Conservation (phyloP, 2,797 vertebrate species). For the Columba guinea region DNA sequence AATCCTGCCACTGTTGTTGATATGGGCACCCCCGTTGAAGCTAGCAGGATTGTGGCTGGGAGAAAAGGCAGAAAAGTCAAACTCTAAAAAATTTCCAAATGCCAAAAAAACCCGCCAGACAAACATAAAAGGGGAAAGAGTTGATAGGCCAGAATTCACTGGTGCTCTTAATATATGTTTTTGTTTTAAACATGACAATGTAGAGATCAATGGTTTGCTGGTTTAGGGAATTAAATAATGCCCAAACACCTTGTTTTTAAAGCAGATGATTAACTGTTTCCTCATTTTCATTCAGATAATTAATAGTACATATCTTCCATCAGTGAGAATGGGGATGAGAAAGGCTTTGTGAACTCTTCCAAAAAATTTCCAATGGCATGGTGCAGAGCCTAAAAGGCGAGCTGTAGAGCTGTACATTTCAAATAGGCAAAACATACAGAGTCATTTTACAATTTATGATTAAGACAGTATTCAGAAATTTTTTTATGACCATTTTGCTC, state of each 20-base stretch:
- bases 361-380: background rate
- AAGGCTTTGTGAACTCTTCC: background rate
- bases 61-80: background rate
- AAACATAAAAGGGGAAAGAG: background rate
- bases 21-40: background rate
- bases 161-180: background rate
- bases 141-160: background rate
- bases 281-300: constrained; percentile 12
- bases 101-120: background rate
- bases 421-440: background rate
- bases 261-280: background rate
- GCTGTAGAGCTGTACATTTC: background rate
- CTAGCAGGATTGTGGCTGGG: background rate
- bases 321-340: background rate
- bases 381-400: background rate
- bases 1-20: background rate
- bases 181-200: background rate
- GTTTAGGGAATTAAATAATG: constrained; percentile 15
- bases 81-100: background rate
- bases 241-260: background rate
- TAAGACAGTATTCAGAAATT: background rate
- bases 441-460: background rate
- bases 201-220: background rate
- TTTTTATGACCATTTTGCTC: background rate
- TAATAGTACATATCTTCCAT: background rate